These are phyloP conservation scores for Chrysogorgia sp. DNA, from an alignment of 92 coral and sea anemone genomes.

Conservation along the genomic window DNA sequence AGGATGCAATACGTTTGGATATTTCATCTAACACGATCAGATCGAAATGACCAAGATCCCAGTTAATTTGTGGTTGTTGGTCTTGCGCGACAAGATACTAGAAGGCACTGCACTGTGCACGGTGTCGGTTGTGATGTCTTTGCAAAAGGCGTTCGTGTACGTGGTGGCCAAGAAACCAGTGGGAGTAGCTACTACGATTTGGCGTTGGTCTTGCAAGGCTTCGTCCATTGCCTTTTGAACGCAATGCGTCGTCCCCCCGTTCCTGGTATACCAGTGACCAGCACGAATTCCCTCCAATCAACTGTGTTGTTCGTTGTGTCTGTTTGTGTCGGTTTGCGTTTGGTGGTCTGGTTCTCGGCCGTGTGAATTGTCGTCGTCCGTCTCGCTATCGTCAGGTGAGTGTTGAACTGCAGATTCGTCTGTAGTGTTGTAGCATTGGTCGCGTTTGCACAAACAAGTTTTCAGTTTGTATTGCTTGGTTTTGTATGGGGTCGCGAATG, in stretches of 20 bases:
- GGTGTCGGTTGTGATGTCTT: no score
- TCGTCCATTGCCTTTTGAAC: constrained; percentile 7
- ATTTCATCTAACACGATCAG: no score
- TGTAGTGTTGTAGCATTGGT: neutral
- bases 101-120: no score
- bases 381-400: neutral
- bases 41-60: no score
- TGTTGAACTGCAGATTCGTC: neutral
- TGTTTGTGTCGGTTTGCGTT: neutral
- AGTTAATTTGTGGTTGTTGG: no score
- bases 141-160: no score
- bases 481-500: neutral
- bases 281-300: constrained; percentile 31
- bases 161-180: no score
- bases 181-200: no score
- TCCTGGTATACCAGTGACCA: constrained; percentile 49
- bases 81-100: no score
- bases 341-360: neutral
- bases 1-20: neutral
- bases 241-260: constrained; percentile 43
- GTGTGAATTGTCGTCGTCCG: neutral
- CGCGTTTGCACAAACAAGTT: no score
- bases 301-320: neutral
- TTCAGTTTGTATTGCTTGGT: neutral
- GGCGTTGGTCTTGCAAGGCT: no score